Base-by-base conservation (phyloP, 2,888 invertebrate genomes). In the Nemapogon koenigi region DNA sequence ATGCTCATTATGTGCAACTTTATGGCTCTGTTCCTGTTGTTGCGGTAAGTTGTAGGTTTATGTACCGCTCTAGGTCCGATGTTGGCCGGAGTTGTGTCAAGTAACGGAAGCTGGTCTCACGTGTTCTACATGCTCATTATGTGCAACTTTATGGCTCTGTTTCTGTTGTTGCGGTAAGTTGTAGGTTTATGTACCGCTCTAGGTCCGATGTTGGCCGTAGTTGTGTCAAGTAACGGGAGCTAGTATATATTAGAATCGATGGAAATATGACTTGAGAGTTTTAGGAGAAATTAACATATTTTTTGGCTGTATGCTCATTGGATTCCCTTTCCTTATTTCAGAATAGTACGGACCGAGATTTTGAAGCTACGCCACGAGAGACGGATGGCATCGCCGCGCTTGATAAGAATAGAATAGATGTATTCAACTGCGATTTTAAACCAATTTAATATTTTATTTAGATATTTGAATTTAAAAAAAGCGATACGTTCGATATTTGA, bases 41-140 rank as follows among this genome's bases (percentile, higher is more conserved):
- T 83, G 16, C 76, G 87, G 63, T 75, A 82, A 45, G 76, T 78
- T 2, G 17, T 27, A 4, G 28, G 8, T 7, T 3, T 11, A 16
- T 18, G 26, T n/a, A n/a, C n/a, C n/a, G n/a, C n/a, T n/a, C n/a
- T n/a, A n/a, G n/a, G n/a, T n/a, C n/a, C n/a, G n/a, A n/a, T n/a
- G n/a, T n/a, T n/a, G n/a, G n/a, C n/a, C n/a, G n/a, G n/a, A n/a
- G n/a, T n/a, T n/a, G n/a, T n/a, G n/a, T n/a, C n/a, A 68, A 75
- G 46, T 58, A 71, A 41, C 22, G 88, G 88, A 11, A 51, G 55
- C 3, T 96, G 96, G 96, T 79, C 87, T 30, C 83, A 88, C 55
- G 96, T 97, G 1, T 96, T 97, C 75, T 86, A 90, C 52, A 92
- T 96, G 91, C 83, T 97, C 10, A 94, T 97, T 62, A 59, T 75